phyloP scores from a whole-genome alignment of 2,797 vertebrate genomes.

The Chiloscyllium punctatum region DNA sequence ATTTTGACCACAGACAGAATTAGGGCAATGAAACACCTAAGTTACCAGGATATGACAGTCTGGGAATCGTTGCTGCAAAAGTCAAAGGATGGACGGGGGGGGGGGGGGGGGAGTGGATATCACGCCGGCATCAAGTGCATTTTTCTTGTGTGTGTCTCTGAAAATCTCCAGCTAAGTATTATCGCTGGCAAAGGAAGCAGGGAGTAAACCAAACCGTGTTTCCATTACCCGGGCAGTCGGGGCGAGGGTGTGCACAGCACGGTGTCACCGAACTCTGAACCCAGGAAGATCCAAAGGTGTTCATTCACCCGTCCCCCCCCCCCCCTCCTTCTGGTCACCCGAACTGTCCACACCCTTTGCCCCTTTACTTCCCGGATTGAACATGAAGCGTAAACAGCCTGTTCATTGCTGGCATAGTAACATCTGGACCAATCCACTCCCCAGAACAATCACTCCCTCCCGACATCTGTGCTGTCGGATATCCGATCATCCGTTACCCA shows the following conservation, averaged over 20 bases:
- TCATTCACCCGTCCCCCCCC: neutral
- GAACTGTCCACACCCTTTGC: neutral
- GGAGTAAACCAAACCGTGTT: neutral
- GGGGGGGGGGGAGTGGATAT: neutral
- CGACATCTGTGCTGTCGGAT: neutral
- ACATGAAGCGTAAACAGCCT: neutral
- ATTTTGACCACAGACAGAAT: slow-evolving; percentile 1
- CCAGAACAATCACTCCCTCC: neutral
- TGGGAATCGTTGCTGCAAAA: neutral
- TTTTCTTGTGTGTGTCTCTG: neutral
- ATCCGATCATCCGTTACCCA: slow-evolving; percentile 35
- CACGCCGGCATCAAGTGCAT: neutral
- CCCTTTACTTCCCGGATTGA: neutral
- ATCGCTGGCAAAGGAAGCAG: neutral
- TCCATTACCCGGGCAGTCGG: neutral
- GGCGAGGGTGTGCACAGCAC: neutral
- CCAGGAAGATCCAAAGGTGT: neutral
- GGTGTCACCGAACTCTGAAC: neutral
- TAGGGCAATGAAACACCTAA: neutral
- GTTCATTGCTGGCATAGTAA: neutral
- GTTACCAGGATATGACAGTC: neutral
- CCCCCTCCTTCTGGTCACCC: neutral
- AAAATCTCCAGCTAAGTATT: neutral
- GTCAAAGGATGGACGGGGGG: neutral
- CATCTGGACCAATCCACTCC: slow-evolving; percentile 20